A percentile compares a stretch with the other conserved stretches of the same genome.
phyloP scores from a whole-genome alignment of 2,113 vertebrate genomes.

The Pycnonotus jocosus region DNA sequence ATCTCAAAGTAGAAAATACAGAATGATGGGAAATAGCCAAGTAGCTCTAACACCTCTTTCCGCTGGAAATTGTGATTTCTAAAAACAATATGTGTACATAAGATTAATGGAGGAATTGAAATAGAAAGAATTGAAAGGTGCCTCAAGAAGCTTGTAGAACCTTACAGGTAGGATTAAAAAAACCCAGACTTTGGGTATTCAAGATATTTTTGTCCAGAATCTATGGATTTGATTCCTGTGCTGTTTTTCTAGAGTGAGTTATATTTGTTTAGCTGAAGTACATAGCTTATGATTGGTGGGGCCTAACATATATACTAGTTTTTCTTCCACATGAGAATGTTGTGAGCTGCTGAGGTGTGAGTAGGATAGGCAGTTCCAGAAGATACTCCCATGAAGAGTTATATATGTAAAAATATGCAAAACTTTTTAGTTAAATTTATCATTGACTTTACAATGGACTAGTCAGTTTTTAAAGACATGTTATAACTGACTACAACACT shows the following conservation, averaged over 20 bases:
- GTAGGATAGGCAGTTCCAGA: background rate
- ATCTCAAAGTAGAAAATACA: background rate
- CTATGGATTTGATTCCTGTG: background rate
- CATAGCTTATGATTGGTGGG: background rate
- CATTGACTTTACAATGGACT: background rate
- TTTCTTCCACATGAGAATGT: background rate
- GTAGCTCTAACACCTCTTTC: background rate
- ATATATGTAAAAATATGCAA: background rate
- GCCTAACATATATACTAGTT: background rate
- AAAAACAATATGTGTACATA: background rate
- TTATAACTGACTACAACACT: background rate
- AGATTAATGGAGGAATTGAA: background rate
- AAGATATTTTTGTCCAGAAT: background rate
- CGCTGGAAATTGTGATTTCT: background rate
- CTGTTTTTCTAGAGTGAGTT: background rate
- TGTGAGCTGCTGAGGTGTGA: background rate
- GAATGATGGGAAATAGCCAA: background rate
- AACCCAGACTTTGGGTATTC: background rate
- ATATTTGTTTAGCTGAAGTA: background rate
- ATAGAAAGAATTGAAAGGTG: background rate
- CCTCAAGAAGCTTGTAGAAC: background rate
- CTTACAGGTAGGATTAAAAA: background rate
- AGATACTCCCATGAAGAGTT: background rate
- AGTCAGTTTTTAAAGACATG: background rate
- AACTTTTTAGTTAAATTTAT: background rate